Evolutionary conservation across 1,140 invertebrate genomes (phyloP).

Genomic region (Drosophila equinoxialis): DNA sequence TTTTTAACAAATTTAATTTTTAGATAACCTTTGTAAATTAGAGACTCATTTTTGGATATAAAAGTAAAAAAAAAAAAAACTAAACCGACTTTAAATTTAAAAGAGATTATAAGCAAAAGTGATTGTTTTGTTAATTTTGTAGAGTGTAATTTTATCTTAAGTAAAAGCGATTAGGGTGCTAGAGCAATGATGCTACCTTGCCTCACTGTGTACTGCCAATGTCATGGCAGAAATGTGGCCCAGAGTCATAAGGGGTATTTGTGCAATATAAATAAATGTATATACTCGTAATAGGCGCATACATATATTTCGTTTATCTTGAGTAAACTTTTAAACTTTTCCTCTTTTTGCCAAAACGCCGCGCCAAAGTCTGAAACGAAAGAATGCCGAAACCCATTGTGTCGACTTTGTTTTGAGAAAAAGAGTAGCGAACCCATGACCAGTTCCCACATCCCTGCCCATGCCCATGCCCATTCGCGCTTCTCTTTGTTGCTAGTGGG

Average conservation of each 20-base stretch:
- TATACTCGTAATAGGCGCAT: conserved; percentile 6
- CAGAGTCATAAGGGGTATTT: conserved; percentile 19
- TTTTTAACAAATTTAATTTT: too few species aligned
- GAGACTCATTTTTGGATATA: too few species aligned
- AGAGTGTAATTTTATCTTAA: too few species aligned
- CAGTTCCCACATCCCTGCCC: not conserved
- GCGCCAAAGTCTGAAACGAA: conserved; percentile 61
- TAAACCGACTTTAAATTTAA: too few species aligned
- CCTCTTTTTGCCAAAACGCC: conserved; percentile 47
- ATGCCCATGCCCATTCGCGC: not conserved
- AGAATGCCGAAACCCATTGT: conserved; percentile 69
- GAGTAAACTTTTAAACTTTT: conserved; percentile 75
- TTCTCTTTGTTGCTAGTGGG: not conserved
- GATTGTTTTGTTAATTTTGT: too few species aligned
- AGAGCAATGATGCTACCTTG: too few species aligned
- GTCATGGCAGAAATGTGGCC: conserved; percentile 49
- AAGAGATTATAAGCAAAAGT: too few species aligned
- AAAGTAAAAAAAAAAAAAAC: too few species aligned
- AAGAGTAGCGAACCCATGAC: conserved; percentile 10
- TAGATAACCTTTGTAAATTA: too few species aligned
- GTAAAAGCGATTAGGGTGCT: too few species aligned
- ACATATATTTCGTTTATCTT: conserved; percentile 72
- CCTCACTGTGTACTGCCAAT: conserved; percentile 26
- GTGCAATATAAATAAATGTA: conserved; percentile 43
- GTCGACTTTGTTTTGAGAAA: conserved; percentile 56